Evolutionary conservation across 2,113 vertebrate genomes (phyloP), one percentile per base, ranked within the genome.

Genomic region (Lota lota): DNA sequence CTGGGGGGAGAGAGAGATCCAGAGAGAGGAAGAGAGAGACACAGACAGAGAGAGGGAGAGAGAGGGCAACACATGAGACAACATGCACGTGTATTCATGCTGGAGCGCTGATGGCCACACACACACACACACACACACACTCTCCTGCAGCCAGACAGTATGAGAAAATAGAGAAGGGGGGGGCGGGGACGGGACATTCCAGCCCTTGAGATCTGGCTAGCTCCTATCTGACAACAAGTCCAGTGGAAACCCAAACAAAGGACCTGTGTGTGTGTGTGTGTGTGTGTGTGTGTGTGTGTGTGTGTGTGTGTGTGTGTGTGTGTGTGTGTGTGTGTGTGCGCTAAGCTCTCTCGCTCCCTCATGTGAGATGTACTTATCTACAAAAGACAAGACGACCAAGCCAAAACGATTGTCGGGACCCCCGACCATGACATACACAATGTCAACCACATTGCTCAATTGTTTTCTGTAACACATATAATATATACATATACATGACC

Each of bases 1-100:
- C 97, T 99, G 72, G 5, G 47, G n/a, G 64, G 24, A 14, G 22
- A 50, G 28, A 58, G 28, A 11, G 54, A 17, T 16, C 16, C 24
- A 19, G 53, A 16, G 61, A 20, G 22, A 15, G 11, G 15, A 22
- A 36, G 33, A 50, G 53, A 47, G 12, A 36, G 57, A 67, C 4
- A 62, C 51, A 64, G 20, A 17, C 56, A 51, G 33, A n/a, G 24
- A n/a, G 47, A 40, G 62, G 54, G 20, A 22, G 63, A 50, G 51
- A 6, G 40, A 53, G 57, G 5, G 62, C 70, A 61, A 47, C 59
- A 63, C 15, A 59, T 57, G 19, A 66, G 57, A 69, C 63, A 74
- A 64, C 60, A 68, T 24, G 64, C 33, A 61, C 33, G 33, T 20
- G 53, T 22, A 58, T 59, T 58, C 8, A 68, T 11, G 3, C 60